Evolutionary conservation across 2,113 vertebrate genomes (phyloP).

Genomic region (Acanthisitta chloris): DNA sequence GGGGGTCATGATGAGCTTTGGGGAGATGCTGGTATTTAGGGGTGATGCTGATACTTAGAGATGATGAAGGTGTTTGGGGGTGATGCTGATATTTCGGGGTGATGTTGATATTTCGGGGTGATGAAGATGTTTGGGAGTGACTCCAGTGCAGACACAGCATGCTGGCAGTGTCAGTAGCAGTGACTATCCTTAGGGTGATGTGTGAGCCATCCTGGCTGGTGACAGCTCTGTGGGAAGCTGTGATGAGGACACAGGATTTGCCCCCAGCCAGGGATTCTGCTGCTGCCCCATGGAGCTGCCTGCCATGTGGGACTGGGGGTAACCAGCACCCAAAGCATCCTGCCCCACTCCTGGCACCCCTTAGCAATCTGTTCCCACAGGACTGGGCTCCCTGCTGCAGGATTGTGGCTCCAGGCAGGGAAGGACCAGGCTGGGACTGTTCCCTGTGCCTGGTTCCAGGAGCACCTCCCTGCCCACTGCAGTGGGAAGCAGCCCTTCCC

Average conservation of each 20-base stretch:
- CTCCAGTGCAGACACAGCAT: accelerated
- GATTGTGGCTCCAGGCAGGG: accelerated
- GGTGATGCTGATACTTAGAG: neutral
- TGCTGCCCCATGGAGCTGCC: neutral
- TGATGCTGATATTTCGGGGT: too few relatives aligned
- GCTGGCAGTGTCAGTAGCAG: accelerated
- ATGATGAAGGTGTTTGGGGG: accelerated
- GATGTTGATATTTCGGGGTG: too few relatives aligned
- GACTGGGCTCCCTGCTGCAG: accelerated
- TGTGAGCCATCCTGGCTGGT: accelerated
- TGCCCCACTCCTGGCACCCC: accelerated
- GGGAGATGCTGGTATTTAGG: neutral
- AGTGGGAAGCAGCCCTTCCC: neutral
- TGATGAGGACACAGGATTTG: neutral
- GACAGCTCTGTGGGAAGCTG: neutral
- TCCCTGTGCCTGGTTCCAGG: neutral
- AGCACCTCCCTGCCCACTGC: neutral
- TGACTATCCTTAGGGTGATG: accelerated
- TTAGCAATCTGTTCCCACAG: accelerated
- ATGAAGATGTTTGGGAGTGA: accelerated
- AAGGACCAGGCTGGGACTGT: neutral
- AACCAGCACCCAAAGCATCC: too few relatives aligned
- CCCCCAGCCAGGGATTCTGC: accelerated
- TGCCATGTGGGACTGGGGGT: accelerated
- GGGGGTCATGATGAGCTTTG: neutral